Evolutionary conservation across 1,140 invertebrate genomes (phyloP).

Genomic region (Ceratina calcarata): DNA sequence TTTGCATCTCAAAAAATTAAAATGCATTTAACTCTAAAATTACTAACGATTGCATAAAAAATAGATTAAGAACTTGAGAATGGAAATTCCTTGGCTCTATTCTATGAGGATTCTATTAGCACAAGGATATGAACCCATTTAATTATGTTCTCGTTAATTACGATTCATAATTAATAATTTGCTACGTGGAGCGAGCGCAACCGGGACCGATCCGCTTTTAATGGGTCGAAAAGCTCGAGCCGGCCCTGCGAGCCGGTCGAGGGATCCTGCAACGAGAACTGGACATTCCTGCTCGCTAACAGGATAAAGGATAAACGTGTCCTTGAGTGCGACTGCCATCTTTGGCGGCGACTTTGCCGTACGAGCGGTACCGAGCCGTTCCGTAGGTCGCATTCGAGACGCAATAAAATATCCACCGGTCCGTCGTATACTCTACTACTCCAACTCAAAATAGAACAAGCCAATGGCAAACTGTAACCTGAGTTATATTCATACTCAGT

Average conservation of each 20-base stretch:
- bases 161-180: too few species aligned
- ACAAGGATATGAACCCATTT: too few species aligned
- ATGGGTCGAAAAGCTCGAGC: conserved; percentile 47
- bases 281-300: conserved; percentile 59
- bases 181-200: too few species aligned
- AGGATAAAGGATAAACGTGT: conserved; percentile 65
- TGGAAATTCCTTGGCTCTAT: too few species aligned
- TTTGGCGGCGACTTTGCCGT: conserved; percentile 54
- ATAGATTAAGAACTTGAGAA: too few species aligned
- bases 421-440: not conserved
- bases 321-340: conserved; percentile 61
- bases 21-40: too few species aligned
- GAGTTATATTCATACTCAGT: too few species aligned
- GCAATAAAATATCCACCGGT: conserved; percentile 11
- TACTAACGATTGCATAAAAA: too few species aligned
- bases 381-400: conserved; percentile 32
- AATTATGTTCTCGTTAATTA: too few species aligned
- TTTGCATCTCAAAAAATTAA: too few species aligned
- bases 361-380: conserved; percentile 50
- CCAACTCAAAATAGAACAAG: not conserved
- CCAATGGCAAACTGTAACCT: not conserved
- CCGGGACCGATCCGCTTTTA: conserved; percentile 34
- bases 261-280: conserved; percentile 54
- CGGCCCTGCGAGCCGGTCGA: conserved; percentile 23
- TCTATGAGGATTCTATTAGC: too few species aligned